Base-by-base conservation (phyloP, 2,888 invertebrate species). In the Oscheius onirici region DNA sequence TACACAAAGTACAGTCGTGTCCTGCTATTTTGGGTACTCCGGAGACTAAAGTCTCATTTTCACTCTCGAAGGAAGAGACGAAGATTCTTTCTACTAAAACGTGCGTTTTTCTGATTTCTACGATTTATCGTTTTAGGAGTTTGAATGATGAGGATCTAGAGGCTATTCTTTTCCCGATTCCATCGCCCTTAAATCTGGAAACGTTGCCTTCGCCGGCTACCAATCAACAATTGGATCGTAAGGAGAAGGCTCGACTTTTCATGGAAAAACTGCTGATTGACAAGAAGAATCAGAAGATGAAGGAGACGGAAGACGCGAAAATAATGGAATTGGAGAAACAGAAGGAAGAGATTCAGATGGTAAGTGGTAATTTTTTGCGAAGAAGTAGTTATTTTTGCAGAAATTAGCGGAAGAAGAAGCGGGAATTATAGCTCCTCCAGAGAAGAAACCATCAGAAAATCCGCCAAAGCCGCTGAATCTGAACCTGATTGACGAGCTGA, bases 251-350 rank as follows among this genome's bases (percentile, higher is more conserved):
- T 11, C 75, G 83, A 41, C 74, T 83, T 5, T 84, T 84, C 61
- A 83, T 84, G 84, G 84, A 83, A 54, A 79, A 78, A 55, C 76
- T 84, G 41, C 52, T 84, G 54, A 74, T 74, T 26, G 84, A 84
- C 51, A 82, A 83, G 57, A 71, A 69, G 22, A 58, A 58, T 60
- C 73, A 71, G 52, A 79, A 80, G 40, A 44, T 63, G 43, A 22
- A 70, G 17, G 79, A 79, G 34, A 76, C 77, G 6, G 80, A 80
- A 22, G 76, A 78, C 24, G 55, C 54, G 3, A 60, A 49, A 22
- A 54, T 74, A 6, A 3, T 17, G 28, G 68, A 73, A 24, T 44
- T 76, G n/a, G 76, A 76, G 52, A 61, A 73, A 15, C 73, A 74
- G 41, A 71, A 74, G 13, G 68, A 57, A 28, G 78, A 76, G 52